phyloP scores from a whole-genome alignment of 2,888 invertebrate genomes.

The Spatulosminthurus flaviceps region DNA sequence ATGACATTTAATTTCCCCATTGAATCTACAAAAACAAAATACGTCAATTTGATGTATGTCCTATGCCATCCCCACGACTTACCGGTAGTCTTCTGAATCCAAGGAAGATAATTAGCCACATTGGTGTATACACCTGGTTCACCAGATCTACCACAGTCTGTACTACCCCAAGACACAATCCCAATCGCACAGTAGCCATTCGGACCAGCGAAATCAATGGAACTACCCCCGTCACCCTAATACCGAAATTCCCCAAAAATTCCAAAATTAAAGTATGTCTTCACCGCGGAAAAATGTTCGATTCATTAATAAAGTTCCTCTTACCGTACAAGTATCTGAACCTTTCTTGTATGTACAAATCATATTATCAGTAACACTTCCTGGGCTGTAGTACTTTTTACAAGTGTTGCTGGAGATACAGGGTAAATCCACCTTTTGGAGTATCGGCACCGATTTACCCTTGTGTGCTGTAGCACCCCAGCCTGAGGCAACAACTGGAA shows the following conservation, averaged over 20 bases:
- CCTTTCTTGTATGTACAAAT: conserved; percentile 54
- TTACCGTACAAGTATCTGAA: conserved; percentile 57
- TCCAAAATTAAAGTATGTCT: too few relatives aligned
- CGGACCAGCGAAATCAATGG: too few relatives aligned
- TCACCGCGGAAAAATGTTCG: too few relatives aligned
- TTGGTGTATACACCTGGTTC: conserved; percentile 21
- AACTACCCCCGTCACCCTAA: too few relatives aligned
- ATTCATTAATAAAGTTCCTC: too few relatives aligned
- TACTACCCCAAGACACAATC: conserved; percentile 38
- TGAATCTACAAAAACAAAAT: too few relatives aligned
- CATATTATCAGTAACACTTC: conserved; percentile 56
- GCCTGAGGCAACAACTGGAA: conserved; percentile 50
- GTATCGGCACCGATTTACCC: not conserved
- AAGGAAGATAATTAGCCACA: not conserved
- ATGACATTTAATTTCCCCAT: too few relatives aligned
- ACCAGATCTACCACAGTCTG: not conserved
- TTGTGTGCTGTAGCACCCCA: conserved; percentile 50
- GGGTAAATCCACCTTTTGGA: conserved; percentile 55
- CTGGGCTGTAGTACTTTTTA: conserved; percentile 33
- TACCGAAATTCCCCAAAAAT: too few relatives aligned
- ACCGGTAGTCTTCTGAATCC: conserved; percentile 22
- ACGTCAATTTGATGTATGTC: too few relatives aligned
- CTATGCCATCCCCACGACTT: too few relatives aligned
- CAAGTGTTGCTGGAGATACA: conserved; percentile 53
- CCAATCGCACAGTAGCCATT: conserved; percentile 49